Evolutionary conservation across 2,888 invertebrate genomes (phyloP), one percentile per base, ranked within the genome.

Genomic region (Campoletis raptor): DNA sequence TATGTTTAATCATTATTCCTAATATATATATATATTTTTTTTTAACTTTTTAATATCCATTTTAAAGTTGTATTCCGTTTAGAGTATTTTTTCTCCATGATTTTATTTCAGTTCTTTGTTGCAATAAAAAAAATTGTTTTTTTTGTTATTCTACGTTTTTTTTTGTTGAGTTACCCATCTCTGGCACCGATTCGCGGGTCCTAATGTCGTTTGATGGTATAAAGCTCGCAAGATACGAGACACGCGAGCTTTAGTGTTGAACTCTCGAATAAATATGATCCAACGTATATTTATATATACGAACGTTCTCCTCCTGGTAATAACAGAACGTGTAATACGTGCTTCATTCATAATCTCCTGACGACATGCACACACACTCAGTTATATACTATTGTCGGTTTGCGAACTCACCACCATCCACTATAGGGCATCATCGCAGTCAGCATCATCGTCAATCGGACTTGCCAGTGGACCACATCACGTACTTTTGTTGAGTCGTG

Each of bases 401-500:
- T 57, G 81, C 74, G 70, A 83, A 85, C 86, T 79, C 85, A 84
- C 78, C 72, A 85, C 88, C 89, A 88, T 91, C 91, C 91, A 79
- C 79, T 57, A 69, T 57, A 70, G 54, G 67, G 79, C 54, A 79
- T 74, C 74, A 74, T 18, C 74, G 36, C 64, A 64, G 52, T 57
- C 79, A 79, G 79, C 79, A 79, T 81, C 81, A 81, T 74, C 81
- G 45, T 74, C 67, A 76, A 48, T 54, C 72, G 61, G 80, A 74
- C 81, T 10, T 36, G 76, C 67, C 45, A 81, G 85, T 85, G 80
- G 57, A 81, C 30, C 70, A 37, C 21, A 73, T 30, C 72, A 66
- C 91, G 87, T 89, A 91, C 52, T 90, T 90, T 91, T 89, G 89
- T 89, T 81, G 67, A 88, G 89, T 78, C 83, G 61, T 74, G 57